Base-by-base conservation (phyloP, 2,113 vertebrate species). In the Megalops atlanticus region DNA sequence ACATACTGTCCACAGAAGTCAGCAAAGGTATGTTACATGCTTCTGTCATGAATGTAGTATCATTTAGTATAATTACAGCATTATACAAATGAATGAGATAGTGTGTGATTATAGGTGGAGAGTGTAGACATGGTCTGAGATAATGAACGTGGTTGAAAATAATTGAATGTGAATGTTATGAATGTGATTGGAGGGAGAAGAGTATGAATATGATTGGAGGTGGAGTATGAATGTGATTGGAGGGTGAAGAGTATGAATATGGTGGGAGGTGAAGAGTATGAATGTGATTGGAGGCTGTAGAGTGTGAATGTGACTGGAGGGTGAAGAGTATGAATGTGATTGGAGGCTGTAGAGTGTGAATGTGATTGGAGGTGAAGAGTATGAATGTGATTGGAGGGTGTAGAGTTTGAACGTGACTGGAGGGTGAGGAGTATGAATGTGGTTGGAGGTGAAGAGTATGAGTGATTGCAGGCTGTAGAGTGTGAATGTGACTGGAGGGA, bases 1-100 rank as follows among this genome's bases (percentile, higher is more conserved):
- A 94, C 83, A 92, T 71, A 0, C 87, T 96, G 80, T 92, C 94
- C 12, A 91, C 90, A 43, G 96, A 96, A 87, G 89, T 93, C 14
- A 83, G 93, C 84, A 96, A 95, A 95, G 96, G 96, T 96, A 86
- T 88, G 89, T 8, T 18, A 12, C 54, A 24, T 49, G 15, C 21
- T 40, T 79, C 35, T 81, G n/a, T 12, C 1, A 54, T 12, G 1
- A n/a, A 40, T 21, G 16, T 82, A 27, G 27, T 35, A n/a, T 40
- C 15, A 0, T 21, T 21, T 72, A 15, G 36, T 3, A 73, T 10
- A 16, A 10, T 12, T 64, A 10, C 14, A 10, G 35, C n/a, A n/a
- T n/a, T n/a, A n/a, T n/a, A n/a, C n/a, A n/a, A n/a, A n/a, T n/a
- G n/a, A n/a, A n/a, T n/a, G n/a, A n/a, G n/a, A n/a, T n/a, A n/a